Conservation (phyloP, 2,888 invertebrate species). For the Drosophila basisetae region DNA sequence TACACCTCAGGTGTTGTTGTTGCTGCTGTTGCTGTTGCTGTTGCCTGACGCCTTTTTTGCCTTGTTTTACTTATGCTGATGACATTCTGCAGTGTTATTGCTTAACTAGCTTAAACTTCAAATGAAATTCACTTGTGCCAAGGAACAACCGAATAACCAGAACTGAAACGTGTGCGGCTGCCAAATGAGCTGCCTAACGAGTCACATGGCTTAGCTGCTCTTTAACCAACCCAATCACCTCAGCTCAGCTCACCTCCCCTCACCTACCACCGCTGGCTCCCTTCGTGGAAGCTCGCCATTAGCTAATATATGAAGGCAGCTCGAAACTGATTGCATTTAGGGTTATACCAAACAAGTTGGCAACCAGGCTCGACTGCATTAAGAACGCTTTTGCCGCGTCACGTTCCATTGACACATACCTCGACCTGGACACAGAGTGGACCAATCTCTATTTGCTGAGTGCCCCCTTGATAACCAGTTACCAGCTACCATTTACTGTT, state of each 20-base stretch:
- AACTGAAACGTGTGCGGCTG: conserved; percentile 65
- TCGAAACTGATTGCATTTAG: conserved; percentile 70
- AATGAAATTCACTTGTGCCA: conserved; percentile 55
- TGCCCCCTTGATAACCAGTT: conserved; percentile 13
- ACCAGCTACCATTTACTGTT: conserved; percentile 3
- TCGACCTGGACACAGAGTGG: neutral
- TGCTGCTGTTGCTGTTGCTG: conserved; percentile 36
- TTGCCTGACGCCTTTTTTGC: conserved; percentile 14
- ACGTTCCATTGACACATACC: conserved; percentile 60
- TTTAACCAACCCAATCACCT: conserved; percentile 7
- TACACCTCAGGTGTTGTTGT: conserved; percentile 72
- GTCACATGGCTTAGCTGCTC: conserved; percentile 47
- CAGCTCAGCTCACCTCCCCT: neutral
- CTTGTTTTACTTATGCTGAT: conserved; percentile 55
- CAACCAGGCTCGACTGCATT: conserved; percentile 51
- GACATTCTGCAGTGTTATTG: conserved; percentile 69
- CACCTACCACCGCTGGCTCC: neutral
- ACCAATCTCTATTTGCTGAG: conserved; percentile 5
- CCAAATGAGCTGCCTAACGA: conserved; percentile 68
- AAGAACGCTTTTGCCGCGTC: conserved; percentile 68
- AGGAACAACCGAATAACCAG: neutral
- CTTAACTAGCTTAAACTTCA: conserved; percentile 71
- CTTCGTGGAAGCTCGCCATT: conserved; percentile 24
- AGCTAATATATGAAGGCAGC: conserved; percentile 67
- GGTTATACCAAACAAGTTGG: conserved; percentile 20